Conservation (phyloP, 1,140 invertebrate species). For the Psix sp. region DNA sequence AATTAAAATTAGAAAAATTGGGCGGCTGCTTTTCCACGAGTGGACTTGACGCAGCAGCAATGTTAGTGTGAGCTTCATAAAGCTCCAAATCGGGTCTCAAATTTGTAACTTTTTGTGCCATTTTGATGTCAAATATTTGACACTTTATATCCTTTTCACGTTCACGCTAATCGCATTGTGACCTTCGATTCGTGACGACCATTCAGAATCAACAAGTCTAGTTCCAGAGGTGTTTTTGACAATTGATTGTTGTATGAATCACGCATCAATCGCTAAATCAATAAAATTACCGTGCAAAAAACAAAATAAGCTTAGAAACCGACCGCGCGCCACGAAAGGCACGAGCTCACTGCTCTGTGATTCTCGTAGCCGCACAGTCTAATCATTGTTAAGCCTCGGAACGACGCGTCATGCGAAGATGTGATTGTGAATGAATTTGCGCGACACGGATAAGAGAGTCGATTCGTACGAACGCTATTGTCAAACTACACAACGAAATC, state of each 20-base stretch:
- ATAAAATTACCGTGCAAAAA: not conserved
- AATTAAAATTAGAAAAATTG: constrained; percentile 11
- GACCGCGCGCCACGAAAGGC: constrained; percentile 16
- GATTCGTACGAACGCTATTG: constrained; percentile 9
- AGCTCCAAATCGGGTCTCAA: constrained; percentile 11
- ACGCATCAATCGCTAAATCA: no score
- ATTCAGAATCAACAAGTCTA: no score
- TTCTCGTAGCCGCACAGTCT: constrained; percentile 5
- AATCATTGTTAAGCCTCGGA: constrained; percentile 10
- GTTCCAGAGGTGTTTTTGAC: no score
- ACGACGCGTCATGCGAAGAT: constrained; percentile 3
- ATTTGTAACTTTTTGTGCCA: constrained; percentile 1
- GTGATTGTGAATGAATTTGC: not conserved
- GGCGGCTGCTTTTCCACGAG: not conserved
- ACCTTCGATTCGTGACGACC: no score
- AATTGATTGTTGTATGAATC: no score
- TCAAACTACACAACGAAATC: constrained; percentile 12
- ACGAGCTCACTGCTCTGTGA: constrained; percentile 8
- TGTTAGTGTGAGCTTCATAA: not conserved
- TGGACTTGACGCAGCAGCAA: not conserved
- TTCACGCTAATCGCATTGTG: no score
- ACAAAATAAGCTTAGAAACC: constrained; percentile 4
- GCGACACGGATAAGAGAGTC: not conserved
- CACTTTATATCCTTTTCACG: no score
- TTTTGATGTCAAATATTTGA: no score